Evolutionary conservation across 2,113 vertebrate species (phyloP).

Genomic region (Cariama cristata): DNA sequence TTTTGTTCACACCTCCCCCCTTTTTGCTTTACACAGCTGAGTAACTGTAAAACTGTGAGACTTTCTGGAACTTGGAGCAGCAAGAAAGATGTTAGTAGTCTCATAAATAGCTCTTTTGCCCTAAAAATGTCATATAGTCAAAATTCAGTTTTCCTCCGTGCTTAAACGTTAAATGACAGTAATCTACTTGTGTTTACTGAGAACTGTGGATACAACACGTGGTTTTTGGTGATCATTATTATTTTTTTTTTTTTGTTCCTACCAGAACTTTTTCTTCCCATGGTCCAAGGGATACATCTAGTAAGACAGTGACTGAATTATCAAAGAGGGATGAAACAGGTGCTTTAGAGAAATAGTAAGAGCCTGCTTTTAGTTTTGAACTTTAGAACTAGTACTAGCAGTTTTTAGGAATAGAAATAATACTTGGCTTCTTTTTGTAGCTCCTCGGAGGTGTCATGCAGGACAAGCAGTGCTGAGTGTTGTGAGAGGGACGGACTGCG

Average conservation of each 20-base stretch:
- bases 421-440: background rate
- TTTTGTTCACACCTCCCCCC: rapidly evolving
- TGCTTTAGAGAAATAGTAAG: background rate
- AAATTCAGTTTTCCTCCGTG: background rate
- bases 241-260: background rate
- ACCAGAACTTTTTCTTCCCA: background rate
- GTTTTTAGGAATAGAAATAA: background rate
- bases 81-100: background rate
- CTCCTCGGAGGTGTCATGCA: background rate
- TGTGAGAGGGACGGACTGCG: rapidly evolving
- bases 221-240: background rate
- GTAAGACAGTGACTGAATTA: background rate
- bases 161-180: background rate
- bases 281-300: background rate
- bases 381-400: background rate
- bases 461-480: background rate
- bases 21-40: background rate
- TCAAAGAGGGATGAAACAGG: background rate
- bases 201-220: background rate
- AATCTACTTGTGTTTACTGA: background rate
- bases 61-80: background rate
- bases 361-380: background rate
- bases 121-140: background rate
- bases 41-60: background rate
- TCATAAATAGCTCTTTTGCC: slow-evolving; percentile 8